These are phyloP conservation scores for Philonicus albiceps DNA, from an alignment of 2,888 invertebrate genomes.

Conservation along the genomic window DNA sequence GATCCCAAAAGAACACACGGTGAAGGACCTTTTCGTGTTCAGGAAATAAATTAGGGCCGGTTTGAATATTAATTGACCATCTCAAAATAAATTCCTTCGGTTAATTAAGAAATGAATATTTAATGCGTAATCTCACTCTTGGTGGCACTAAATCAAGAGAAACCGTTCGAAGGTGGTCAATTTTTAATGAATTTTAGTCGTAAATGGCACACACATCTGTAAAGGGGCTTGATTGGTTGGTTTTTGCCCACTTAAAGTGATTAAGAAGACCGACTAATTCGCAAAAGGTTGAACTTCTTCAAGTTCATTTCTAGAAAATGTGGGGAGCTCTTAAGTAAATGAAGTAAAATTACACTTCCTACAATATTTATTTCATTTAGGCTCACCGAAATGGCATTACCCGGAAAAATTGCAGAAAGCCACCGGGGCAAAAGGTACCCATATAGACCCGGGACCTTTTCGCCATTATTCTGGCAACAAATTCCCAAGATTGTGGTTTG, in stretches of 20 bases:
- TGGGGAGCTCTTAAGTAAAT: neutral
- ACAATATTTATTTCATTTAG: neutral
- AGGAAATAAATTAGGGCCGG: neutral
- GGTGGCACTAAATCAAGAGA: neutral
- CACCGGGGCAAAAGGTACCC: neutral
- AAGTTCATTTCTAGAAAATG: neutral
- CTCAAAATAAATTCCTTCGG: neutral
- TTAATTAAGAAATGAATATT: neutral
- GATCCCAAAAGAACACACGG: neutral
- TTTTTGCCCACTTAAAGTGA: neutral
- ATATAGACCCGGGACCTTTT: neutral
- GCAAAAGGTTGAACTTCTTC: neutral
- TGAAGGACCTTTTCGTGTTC: neutral
- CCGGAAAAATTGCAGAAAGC: neutral
- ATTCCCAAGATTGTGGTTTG: neutral
- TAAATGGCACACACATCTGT: neutral
- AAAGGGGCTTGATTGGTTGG: neutral
- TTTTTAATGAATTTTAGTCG: neutral
- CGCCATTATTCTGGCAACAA: neutral
- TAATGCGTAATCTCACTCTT: neutral
- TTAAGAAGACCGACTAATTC: neutral
- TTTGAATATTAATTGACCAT: neutral
- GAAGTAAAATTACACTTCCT: neutral
- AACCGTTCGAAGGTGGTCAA: neutral
- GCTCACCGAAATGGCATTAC: neutral